These are phyloP conservation scores for Acrocephalus kingi DNA, from an alignment of 2,113 vertebrate species.

Conservation along the genomic window DNA sequence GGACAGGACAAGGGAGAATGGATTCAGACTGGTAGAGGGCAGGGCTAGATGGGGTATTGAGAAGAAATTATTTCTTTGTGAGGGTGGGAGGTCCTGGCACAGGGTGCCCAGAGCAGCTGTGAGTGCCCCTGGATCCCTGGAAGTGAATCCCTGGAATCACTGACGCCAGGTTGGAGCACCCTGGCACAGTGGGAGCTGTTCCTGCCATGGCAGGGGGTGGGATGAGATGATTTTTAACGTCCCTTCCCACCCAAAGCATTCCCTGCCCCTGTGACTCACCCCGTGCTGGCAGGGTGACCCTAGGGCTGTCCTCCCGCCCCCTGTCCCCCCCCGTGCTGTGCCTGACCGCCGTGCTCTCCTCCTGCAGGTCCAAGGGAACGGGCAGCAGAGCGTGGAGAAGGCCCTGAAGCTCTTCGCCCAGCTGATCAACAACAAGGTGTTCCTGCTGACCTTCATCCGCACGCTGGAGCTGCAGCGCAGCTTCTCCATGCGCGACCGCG, in stretches of 20 bases:
- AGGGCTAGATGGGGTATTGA: neutral
- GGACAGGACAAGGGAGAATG: neutral
- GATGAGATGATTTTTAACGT: neutral
- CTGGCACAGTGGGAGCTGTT: rapidly evolving
- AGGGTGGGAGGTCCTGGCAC: neutral
- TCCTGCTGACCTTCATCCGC: constrained; percentile 95
- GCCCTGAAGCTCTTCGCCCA: constrained; percentile 96
- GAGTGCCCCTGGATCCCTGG: neutral
- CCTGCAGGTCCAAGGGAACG: constrained; percentile 90
- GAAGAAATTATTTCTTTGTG: neutral
- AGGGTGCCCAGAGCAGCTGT: neutral
- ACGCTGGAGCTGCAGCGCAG: constrained; percentile 94
- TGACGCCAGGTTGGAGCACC: neutral
- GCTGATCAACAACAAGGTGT: constrained; percentile 98
- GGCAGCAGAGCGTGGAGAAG: constrained; percentile 95
- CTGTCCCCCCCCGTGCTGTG: rapidly evolving
- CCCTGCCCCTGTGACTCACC: rapidly evolving
- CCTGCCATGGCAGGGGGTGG: neutral
- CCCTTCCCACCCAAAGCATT: neutral
- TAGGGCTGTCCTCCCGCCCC: rapidly evolving
- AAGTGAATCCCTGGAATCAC: neutral
- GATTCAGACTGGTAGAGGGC: neutral
- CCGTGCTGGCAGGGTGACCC: rapidly evolving
- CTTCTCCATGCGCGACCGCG: constrained; percentile 97
- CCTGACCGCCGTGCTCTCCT: neutral